These are phyloP conservation scores for Lasioglossum vierecki DNA, from an alignment of 2,888 invertebrate genomes.

Conservation along the genomic window DNA sequence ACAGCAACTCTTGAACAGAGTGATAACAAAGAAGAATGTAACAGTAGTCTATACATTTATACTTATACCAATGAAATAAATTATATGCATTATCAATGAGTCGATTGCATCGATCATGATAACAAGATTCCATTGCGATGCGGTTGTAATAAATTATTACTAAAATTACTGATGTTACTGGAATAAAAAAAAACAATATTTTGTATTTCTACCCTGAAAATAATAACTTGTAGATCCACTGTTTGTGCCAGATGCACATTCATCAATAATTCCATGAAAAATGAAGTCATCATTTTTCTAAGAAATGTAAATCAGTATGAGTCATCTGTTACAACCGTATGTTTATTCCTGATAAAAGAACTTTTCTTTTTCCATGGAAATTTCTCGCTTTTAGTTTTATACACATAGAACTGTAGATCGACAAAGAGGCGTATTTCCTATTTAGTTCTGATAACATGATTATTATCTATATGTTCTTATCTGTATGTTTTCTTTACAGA, in stretches of 20 bases:
- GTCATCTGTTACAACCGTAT: background rate
- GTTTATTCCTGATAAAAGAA: background rate
- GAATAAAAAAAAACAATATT: background rate
- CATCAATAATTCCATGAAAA: background rate
- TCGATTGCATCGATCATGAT: background rate
- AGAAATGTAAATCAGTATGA: background rate
- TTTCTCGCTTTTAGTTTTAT: background rate
- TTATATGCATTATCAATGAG: background rate
- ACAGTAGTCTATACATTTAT: background rate
- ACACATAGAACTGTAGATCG: background rate
- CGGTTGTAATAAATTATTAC: background rate
- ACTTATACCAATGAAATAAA: slow-evolving; percentile 12
- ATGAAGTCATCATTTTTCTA: slow-evolving; percentile 8
- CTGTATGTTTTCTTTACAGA: slow-evolving; percentile 84
- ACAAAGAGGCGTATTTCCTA: background rate
- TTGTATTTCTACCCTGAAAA: background rate
- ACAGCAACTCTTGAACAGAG: background rate
- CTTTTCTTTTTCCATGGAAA: background rate
- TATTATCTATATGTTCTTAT: slow-evolving; percentile 17
- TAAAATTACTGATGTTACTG: background rate
- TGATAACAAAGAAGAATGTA: slow-evolving; percentile 44
- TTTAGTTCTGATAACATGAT: background rate
- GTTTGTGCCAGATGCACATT: background rate
- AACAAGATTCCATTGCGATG: background rate
- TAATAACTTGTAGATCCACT: background rate